Base-by-base conservation (phyloP, 2,888 invertebrate genomes). In the Chrysodeixis includens region DNA sequence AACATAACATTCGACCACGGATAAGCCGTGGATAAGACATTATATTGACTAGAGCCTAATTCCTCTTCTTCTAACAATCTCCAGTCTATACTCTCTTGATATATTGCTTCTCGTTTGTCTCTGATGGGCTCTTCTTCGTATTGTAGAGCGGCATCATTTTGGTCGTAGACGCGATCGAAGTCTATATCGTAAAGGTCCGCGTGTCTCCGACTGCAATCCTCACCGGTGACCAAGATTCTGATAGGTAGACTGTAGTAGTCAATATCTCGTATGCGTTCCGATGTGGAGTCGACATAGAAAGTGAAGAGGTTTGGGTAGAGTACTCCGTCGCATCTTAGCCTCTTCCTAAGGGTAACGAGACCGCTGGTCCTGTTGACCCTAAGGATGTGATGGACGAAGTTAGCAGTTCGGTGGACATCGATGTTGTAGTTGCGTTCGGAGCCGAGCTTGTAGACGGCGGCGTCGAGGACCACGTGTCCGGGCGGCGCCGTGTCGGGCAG, bases 271-370 rank as follows among this genome's bases (percentile, higher is more conserved):
- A 97, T 94, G 62, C 97, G 95, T 82, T 97, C 97, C 71, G 98
- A 97, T 58, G 97, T 97, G 40, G 98, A 98, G 88, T 98, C 98
- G 69, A 98, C 97, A 90, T 98, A 97, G 86, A 98, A 96, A 5
- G 98, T 98, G 89, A 98, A 98, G 63, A 98, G 95, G 83, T 97
- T 97, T 0, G 98, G 98, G 86, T 98, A 98, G 77, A 97, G 97
- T 35, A 97, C 95, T 71, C 98, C 98, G 83, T 98, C 97, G 90
- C 98, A 98, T 85, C 97, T 96, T 14, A 98, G 93, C 62, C 95
- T 95, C 83, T 97, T 97, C 75, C 96, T 96, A 44, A 98, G 93
- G n/a, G 96, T 96, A 64, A 98, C 97, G 75, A 97, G 96, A 16
- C 98, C 98, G 72, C 96, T 96, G 83, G 96, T 96, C 63, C 96